Conservation (phyloP, 2,888 invertebrate species). For the Liposcelis brunnea region DNA sequence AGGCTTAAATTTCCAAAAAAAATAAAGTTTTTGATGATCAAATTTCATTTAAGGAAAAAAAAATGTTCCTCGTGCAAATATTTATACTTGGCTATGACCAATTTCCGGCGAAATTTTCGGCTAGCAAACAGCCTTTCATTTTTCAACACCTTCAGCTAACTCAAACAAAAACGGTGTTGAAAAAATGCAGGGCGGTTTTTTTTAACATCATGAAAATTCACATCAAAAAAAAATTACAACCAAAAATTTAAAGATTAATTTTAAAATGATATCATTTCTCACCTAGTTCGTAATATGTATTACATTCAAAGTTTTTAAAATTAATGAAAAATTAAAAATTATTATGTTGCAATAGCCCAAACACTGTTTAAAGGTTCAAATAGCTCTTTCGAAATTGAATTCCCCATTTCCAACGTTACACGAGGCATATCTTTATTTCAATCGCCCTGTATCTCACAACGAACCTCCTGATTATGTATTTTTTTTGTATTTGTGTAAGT, state of each 20-base stretch:
- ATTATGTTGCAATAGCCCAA: slow-evolving; percentile 7
- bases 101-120: no score
- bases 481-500: no score
- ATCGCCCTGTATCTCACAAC: no score
- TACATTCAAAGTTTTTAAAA: slow-evolving; percentile 3
- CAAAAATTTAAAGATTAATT: not conserved
- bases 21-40: no score
- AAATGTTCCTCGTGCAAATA: no score
- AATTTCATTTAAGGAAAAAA: no score
- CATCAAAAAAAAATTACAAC: not conserved
- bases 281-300: slow-evolving; percentile 8
- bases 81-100: no score
- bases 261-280: not conserved
- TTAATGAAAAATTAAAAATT: slow-evolving; percentile 2
- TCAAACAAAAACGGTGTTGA: not conserved
- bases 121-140: no score
- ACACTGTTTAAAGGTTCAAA: not conserved
- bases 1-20: no score
- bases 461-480: no score
- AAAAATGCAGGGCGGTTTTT: not conserved
- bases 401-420: not conserved
- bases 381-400: slow-evolving; percentile 4
- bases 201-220: not conserved
- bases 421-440: not conserved
- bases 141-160: no score